A percentile compares a stretch with the other conserved stretches of the same genome.
phyloP scores from a whole-genome alignment of 2,888 invertebrate genomes.

The Frankliniella fusca region DNA sequence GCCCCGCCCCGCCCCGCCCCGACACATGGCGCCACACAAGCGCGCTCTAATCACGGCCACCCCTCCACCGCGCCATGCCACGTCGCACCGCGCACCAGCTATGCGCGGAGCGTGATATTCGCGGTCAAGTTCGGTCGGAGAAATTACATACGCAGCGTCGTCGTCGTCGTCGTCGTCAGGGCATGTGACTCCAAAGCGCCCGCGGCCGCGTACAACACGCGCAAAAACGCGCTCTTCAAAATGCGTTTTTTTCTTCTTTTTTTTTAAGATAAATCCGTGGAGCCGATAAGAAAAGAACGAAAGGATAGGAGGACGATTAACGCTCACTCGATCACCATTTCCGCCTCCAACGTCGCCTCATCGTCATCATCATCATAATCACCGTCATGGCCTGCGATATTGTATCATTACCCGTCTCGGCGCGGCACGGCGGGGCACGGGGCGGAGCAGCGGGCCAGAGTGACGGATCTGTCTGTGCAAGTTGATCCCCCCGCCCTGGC shows the following conservation, averaged over 20 bases:
- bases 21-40: neutral
- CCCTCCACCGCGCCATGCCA: neutral
- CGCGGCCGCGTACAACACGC: neutral
- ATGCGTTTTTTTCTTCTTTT: neutral
- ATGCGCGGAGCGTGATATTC: neutral
- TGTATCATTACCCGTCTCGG: neutral
- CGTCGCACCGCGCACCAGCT: neutral
- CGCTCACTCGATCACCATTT: too few relatives aligned
- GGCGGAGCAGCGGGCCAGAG: neutral
- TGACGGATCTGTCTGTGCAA: neutral
- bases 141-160: neutral
- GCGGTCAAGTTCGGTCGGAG: neutral
- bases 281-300: too few relatives aligned
- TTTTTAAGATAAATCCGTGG: too few relatives aligned
- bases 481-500: neutral
- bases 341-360: neutral
- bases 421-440: neutral
- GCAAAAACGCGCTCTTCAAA: too few relatives aligned
- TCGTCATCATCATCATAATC: neutral
- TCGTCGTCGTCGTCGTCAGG: neutral
- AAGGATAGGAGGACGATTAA: too few relatives aligned
- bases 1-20: neutral
- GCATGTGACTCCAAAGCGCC: too few relatives aligned
- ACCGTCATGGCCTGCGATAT: neutral
- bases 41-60: neutral